phyloP scores from a whole-genome alignment of 2,888 invertebrate genomes.

The Eupeodes latifasciatus region DNA sequence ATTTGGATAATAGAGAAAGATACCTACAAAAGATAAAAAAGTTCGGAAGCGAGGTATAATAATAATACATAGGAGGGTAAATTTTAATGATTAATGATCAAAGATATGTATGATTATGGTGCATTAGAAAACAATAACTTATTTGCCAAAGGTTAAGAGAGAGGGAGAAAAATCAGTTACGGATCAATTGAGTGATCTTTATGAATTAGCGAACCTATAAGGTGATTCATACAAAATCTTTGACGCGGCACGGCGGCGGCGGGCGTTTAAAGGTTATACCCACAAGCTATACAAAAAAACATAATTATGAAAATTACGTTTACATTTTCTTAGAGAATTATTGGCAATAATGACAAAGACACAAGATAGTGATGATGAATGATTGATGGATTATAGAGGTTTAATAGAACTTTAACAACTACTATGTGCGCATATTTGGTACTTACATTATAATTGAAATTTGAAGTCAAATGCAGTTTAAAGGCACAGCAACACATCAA shows the following conservation, averaged over 20 bases:
- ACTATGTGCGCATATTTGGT: no score
- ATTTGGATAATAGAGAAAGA: conserved; percentile 27
- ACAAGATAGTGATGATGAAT: no score
- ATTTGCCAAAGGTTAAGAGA: no score
- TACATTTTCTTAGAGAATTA: no score
- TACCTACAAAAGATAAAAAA: conserved; percentile 10
- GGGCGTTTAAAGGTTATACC: neutral
- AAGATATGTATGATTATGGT: conserved; percentile 11
- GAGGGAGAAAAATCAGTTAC: neutral
- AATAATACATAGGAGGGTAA: conserved; percentile 2
- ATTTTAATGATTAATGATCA: conserved; percentile 19
- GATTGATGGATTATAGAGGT: neutral
- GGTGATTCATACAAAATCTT: neutral
- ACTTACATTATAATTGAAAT: no score
- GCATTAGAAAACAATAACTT: conserved; percentile 24
- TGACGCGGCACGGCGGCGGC: no score
- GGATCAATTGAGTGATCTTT: conserved; percentile 19
- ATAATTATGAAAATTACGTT: no score
- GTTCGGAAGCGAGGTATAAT: conserved; percentile 21
- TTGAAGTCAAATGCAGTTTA: no score
- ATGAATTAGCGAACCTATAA: neutral
- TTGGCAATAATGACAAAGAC: no score
- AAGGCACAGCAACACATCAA: no score
- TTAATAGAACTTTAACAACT: neutral
- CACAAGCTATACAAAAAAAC: no score